Percentiles rank a stretch among this genome's conserved stretches.
Evolutionary conservation across 2,888 invertebrate species (phyloP).

Genomic region (Drosophila algonquin): DNA sequence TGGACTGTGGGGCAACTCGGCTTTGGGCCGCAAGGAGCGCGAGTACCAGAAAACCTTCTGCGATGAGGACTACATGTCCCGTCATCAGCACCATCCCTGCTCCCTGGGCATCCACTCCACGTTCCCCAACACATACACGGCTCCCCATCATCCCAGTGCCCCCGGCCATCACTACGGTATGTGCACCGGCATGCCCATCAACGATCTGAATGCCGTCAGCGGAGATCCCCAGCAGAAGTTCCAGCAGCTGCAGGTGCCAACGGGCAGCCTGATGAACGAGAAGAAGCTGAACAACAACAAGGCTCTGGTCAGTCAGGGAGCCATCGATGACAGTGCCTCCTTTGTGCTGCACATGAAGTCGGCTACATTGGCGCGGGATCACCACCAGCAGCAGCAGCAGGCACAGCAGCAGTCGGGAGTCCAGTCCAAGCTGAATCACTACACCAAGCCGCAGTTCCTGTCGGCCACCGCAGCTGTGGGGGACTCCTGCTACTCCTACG

Average conservation of each 20-base stretch:
- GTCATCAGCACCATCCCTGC: conserved; percentile 84
- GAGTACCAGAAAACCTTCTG: conserved; percentile 96
- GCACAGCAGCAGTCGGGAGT: conserved; percentile 19
- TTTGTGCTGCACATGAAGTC: conserved; percentile 83
- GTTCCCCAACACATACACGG: conserved; percentile 82
- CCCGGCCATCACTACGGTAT: conserved; percentile 84
- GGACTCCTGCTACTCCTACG: conserved; percentile 81
- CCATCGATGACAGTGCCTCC: conserved; percentile 76
- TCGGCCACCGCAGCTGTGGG: conserved; percentile 73
- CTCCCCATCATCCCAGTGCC: conserved; percentile 82
- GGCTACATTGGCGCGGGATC: conserved; percentile 61
- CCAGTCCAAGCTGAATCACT: conserved; percentile 75
- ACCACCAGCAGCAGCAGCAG: conserved; percentile 42
- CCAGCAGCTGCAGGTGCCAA: conserved; percentile 83
- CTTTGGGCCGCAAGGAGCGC: conserved; percentile 89
- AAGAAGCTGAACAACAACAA: conserved; percentile 73
- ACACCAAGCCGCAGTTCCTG: conserved; percentile 80
- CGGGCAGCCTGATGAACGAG: conserved; percentile 81
- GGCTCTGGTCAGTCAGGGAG: conserved; percentile 42
- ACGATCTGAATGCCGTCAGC: conserved; percentile 90
- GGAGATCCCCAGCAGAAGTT: conserved; percentile 77
- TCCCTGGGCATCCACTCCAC: conserved; percentile 83
- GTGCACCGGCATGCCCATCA: conserved; percentile 90
- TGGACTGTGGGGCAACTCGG: conserved; percentile 83
- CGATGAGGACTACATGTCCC: conserved; percentile 91